phyloP scores from a whole-genome alignment of 2,888 invertebrate species.

The Phlogophora meticulosa region DNA sequence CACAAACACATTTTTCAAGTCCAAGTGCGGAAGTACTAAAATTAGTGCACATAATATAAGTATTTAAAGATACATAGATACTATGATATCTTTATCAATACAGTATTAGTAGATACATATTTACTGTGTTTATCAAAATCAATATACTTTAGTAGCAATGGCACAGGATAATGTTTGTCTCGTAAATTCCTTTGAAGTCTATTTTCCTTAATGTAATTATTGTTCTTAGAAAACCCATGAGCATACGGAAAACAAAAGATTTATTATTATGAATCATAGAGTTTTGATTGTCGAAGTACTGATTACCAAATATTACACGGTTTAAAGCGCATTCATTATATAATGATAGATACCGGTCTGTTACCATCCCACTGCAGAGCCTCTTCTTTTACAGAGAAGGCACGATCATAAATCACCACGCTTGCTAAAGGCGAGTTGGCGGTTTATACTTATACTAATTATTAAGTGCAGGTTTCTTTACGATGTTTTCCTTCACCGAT shows the following conservation, averaged over 20 bases:
- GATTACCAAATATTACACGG: constrained; percentile 11
- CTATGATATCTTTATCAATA: constrained; percentile 19
- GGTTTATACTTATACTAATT: too few relatives aligned
- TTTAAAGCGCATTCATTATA: background rate
- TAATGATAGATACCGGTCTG: background rate
- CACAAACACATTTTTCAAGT: too few relatives aligned
- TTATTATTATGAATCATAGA: constrained; percentile 16
- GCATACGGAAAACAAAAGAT: constrained; percentile 24
- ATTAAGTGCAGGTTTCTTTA: too few relatives aligned
- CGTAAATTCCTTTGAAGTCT: constrained; percentile 15
- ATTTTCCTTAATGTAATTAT: constrained; percentile 49
- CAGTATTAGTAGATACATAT: constrained; percentile 15
- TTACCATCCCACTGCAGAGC: too few relatives aligned
- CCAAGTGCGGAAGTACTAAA: background rate
- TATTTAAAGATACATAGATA: constrained; percentile 4
- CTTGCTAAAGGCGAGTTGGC: too few relatives aligned
- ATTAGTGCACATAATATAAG: constrained; percentile 7
- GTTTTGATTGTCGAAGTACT: background rate
- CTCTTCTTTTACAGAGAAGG: too few relatives aligned
- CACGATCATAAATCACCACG: too few relatives aligned
- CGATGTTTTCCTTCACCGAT: too few relatives aligned
- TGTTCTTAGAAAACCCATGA: constrained; percentile 39
- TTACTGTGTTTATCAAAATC: constrained; percentile 15
- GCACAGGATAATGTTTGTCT: constrained; percentile 29
- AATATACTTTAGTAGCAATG: constrained; percentile 4